Conservation (phyloP, 1,140 invertebrate genomes). For the Pectinophora gossypiella region DNA sequence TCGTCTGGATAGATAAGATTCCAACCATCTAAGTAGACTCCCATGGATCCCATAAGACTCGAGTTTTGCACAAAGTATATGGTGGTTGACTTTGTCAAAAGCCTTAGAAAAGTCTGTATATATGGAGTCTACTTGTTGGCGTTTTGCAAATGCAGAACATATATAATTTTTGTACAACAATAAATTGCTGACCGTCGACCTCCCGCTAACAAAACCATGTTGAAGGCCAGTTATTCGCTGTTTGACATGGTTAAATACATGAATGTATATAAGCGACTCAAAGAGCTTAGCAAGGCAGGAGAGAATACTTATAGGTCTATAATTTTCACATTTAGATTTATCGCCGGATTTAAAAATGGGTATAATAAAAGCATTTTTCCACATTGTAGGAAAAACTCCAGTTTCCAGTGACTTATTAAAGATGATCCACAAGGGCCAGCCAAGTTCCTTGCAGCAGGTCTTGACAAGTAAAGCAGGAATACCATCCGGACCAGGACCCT, state of each 20-base stretch:
- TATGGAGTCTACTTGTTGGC: constrained; percentile 4
- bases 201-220: background rate
- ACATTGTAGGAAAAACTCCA: background rate
- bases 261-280: background rate
- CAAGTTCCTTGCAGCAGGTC: background rate
- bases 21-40: constrained; percentile 1
- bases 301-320: background rate
- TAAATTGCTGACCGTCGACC: constrained; percentile 2
- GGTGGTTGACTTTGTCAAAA: background rate
- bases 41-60: background rate
- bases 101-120: constrained; percentile 8
- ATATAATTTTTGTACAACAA: constrained; percentile 5
- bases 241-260: too few relatives aligned
- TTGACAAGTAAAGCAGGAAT: background rate
- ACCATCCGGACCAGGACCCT: background rate
- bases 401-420: background rate
- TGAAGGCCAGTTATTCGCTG: too few relatives aligned
- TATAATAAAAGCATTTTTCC: background rate
- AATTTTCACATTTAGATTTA: background rate
- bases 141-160: constrained; percentile 2
- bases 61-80: background rate
- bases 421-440: background rate
- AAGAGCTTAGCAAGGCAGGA: background rate
- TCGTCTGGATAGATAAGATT: constrained; percentile 3
- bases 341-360: background rate